These are phyloP conservation scores for Ypsolopha scabrella DNA, from an alignment of 2,888 invertebrate species.

Conservation along the genomic window DNA sequence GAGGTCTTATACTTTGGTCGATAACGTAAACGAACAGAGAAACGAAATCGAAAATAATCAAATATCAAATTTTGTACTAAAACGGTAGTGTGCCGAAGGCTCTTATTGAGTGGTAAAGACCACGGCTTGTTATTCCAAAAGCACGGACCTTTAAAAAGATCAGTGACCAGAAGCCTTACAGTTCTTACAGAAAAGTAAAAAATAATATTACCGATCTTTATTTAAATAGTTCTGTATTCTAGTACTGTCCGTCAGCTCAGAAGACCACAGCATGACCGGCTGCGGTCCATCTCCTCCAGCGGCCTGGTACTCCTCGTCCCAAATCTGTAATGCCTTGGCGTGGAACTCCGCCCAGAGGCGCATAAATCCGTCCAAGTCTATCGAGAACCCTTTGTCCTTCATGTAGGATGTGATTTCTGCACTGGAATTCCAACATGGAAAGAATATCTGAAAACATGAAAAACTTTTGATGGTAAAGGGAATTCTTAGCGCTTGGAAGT, in stretches of 20 bases:
- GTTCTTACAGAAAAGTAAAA: no score
- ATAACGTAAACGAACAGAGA: no score
- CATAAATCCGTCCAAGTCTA: constrained; percentile 71
- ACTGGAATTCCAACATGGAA: constrained; percentile 83
- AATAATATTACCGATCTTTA: constrained; percentile 66
- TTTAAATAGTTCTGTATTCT: constrained; percentile 75
- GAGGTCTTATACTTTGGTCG: no score
- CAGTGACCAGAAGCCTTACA: no score
- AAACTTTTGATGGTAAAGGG: no score
- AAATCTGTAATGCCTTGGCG: constrained; percentile 59
- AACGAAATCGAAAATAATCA: no score
- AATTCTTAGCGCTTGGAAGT: no score
- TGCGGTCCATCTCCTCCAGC: constrained; percentile 30
- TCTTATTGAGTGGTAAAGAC: no score
- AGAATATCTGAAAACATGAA: constrained; percentile 61
- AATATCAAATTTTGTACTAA: no score
- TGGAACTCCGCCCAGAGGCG: constrained; percentile 84
- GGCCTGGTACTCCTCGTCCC: constrained; percentile 63
- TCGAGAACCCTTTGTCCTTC: constrained; percentile 68
- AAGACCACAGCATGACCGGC: constrained; percentile 82
- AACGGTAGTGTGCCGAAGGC: no score
- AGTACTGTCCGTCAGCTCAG: constrained; percentile 76
- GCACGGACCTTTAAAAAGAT: no score
- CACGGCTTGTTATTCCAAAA: no score
- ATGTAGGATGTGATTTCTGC: constrained; percentile 76